A percentile compares a stretch with the other conserved stretches of the same genome.
Conservation (phyloP, 2,797 vertebrate species). For the Tenualosa thibaudeaui region DNA sequence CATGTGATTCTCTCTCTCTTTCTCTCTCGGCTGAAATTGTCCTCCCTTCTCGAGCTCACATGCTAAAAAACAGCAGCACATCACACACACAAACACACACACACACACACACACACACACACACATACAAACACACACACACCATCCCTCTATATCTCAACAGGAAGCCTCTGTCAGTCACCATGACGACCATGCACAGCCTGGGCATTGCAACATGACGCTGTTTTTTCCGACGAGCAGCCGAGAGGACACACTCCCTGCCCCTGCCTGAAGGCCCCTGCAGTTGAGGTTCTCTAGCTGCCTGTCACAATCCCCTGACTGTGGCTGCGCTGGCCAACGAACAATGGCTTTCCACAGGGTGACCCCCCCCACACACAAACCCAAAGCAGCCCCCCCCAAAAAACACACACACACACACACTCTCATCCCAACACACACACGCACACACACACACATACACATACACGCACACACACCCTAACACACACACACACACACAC, state of each 20-base stretch:
- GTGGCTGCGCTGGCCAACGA: slow-evolving; percentile 50
- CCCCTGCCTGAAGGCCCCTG: slow-evolving; percentile 41
- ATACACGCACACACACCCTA: not conserved
- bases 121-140: not conserved
- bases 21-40: not conserved
- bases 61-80: not conserved
- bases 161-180: slow-evolving; percentile 50
- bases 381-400: not conserved
- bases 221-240: slow-evolving; percentile 61
- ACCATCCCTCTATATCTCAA: slow-evolving; percentile 23
- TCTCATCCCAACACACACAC: not conserved
- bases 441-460: not conserved
- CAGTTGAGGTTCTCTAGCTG: slow-evolving; percentile 41
- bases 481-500: not conserved
- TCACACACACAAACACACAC: not conserved
- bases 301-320: slow-evolving; percentile 54
- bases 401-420: not conserved
- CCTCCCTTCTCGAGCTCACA: not conserved
- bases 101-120: not conserved
- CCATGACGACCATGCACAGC: slow-evolving; percentile 52
- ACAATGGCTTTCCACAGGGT: slow-evolving; percentile 50
- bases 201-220: slow-evolving; percentile 55
- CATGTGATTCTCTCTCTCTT: not conserved
- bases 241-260: slow-evolving; percentile 58
- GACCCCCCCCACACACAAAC: not conserved